A percentile compares a stretch with the other conserved stretches of the same genome.
Evolutionary conservation across 2,113 vertebrate species (phyloP).

Genomic region (Sapajus apella): DNA sequence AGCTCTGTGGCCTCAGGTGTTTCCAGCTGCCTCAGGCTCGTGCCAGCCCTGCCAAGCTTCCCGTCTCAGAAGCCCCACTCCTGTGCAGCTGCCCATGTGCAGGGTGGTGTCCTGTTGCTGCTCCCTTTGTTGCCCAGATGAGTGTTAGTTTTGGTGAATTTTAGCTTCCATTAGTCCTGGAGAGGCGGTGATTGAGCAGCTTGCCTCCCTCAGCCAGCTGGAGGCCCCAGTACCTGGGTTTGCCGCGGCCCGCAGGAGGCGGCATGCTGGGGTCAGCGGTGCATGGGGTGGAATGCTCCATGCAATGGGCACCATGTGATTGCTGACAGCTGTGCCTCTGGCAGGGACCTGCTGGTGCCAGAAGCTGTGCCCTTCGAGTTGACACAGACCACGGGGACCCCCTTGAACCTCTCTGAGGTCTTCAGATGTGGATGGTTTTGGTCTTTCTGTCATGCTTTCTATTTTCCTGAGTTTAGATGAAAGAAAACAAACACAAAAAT

Average conservation of each 20-base stretch:
- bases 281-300: no score
- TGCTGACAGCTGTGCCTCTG: not conserved
- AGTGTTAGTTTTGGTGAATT: no score
- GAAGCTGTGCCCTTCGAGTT: not conserved
- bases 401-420: rapidly evolving
- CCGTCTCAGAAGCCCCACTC: not conserved
- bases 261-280: not conserved
- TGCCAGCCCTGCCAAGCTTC: not conserved
- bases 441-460: not conserved
- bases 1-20: not conserved
- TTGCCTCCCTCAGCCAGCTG: not conserved
- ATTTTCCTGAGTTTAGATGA: not conserved
- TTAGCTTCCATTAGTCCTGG: not conserved
- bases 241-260: not conserved
- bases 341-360: not conserved
- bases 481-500: not conserved
- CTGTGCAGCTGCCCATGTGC: no score
- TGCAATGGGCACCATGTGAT: not conserved
- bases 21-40: not conserved
- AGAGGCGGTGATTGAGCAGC: rapidly evolving
- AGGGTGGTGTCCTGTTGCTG: not conserved
- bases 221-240: not conserved
- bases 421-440: not conserved
- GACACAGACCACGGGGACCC: not conserved
- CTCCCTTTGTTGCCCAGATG: not conserved